Evolutionary conservation across 2,888 invertebrate genomes (phyloP), one percentile per base, ranked within the genome.

Genomic region (Cinara cedri): DNA sequence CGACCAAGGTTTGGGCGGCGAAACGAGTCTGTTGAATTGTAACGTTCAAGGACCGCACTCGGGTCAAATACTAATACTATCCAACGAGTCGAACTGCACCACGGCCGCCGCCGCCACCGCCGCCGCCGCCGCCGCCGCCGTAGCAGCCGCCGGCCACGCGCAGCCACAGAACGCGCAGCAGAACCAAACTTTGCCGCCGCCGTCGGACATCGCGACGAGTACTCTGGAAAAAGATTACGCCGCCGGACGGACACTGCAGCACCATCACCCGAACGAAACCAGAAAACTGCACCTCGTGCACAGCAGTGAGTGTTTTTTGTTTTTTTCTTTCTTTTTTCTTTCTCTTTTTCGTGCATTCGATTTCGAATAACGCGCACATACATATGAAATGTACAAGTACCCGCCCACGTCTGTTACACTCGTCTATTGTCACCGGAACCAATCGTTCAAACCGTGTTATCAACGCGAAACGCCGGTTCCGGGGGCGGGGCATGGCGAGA

Each of bases 21-120:
- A 78, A 68, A 51, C 78, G 8, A 70, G 60, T 51, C 49, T 76
- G 76, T 66, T 76, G 57, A 76, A 78, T 60, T 78, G 78, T 70
- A 78, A 60, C n/a, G 70, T 68, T 51, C 68, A 57, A 65, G 78
- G 57, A 42, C 68, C 78, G 0, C 68, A 70, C n/a, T 44, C 78
- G 13, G 78, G 60, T 70, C 78, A 78, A 51, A 78, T 78, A 60
- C 21, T 78, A 49, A 78, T 78, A 57, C 60, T 78, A 1, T 78
- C 78, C 21, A 78, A 78, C 70, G 78, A 78, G 70, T 70, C 78
- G 9, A 78, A 51, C n/a, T 34, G 34, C 34, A 34, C 34, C 34
- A 34, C 34, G 3, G 6, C 34, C 34, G 34, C 34, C 34, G 34
- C 34, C 34, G 34, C 34, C 34, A 6, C 34, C 3, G 34, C 34